These are phyloP conservation scores for Erinaceus europaeus DNA, from an alignment of 2,113 vertebrate genomes.

Conservation along the genomic window DNA sequence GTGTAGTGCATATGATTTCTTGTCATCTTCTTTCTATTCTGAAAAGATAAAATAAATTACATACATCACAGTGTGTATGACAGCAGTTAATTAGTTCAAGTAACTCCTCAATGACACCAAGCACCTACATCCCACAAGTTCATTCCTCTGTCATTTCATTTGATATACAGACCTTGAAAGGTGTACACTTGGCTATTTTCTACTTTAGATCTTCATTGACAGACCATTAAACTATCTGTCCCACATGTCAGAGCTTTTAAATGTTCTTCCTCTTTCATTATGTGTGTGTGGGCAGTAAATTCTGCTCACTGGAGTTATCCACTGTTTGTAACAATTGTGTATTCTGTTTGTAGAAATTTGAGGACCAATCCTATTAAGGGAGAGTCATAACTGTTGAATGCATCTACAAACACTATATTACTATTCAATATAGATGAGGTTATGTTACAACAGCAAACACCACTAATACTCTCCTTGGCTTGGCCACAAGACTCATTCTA, in stretches of 20 bases:
- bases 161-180: constrained; percentile 22
- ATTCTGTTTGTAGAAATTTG: neutral
- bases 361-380: neutral
- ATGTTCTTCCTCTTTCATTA: neutral
- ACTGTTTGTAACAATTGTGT: neutral
- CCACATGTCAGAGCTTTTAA: neutral
- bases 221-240: constrained; percentile 29
- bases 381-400: neutral
- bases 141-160: neutral
- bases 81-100: constrained; percentile 5
- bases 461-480: neutral
- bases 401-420: neutral
- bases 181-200: neutral
- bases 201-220: constrained; percentile 7
- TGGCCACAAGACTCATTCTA: neutral
- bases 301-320: neutral
- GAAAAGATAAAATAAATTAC: constrained; percentile 41
- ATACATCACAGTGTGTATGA: neutral
- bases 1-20: neutral
- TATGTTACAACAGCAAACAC: neutral
- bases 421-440: neutral
- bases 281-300: neutral
- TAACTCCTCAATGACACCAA: neutral
- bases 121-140: neutral
- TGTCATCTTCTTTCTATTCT: neutral